Percentiles rank a stretch among this genome's conserved stretches.
Evolutionary conservation across 92 coral and sea anemone species (phyloP).

Genomic region (Siderastrea radians): DNA sequence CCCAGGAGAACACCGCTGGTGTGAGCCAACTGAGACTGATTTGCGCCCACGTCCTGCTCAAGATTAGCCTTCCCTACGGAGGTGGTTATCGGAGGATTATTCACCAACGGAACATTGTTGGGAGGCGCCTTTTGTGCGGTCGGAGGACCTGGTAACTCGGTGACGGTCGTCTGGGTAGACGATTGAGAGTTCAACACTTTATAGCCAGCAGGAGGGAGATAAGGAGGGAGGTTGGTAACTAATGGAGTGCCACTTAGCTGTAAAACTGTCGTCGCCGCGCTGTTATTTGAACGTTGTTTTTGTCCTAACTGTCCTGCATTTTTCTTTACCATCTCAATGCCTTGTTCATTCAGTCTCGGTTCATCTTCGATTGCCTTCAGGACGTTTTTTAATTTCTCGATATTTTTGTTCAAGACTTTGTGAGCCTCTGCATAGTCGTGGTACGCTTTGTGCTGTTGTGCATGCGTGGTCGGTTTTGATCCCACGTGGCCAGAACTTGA

Average conservation of each 20-base stretch:
- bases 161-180: constrained; percentile 4
- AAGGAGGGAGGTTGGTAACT: background rate
- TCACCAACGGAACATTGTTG: background rate
- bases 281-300: background rate
- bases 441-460: constrained; percentile 22
- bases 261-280: background rate
- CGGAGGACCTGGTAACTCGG: background rate
- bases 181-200: constrained; percentile 22
- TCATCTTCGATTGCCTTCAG: constrained; percentile 47
- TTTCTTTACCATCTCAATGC: constrained; percentile 6
- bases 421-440: constrained; percentile 52
- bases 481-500: background rate
- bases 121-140: background rate
- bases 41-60: background rate
- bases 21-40: background rate
- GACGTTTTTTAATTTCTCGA: constrained; percentile 47
- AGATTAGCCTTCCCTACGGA: background rate
- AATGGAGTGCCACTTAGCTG: constrained; percentile 9
- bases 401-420: constrained; percentile 39
- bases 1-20: background rate
- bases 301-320: background rate
- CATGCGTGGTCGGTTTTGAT: background rate
- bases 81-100: background rate
- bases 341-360: background rate
- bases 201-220: background rate